Conservation (phyloP, 2,113 vertebrate species). For the Tragelaphus scriptus region DNA sequence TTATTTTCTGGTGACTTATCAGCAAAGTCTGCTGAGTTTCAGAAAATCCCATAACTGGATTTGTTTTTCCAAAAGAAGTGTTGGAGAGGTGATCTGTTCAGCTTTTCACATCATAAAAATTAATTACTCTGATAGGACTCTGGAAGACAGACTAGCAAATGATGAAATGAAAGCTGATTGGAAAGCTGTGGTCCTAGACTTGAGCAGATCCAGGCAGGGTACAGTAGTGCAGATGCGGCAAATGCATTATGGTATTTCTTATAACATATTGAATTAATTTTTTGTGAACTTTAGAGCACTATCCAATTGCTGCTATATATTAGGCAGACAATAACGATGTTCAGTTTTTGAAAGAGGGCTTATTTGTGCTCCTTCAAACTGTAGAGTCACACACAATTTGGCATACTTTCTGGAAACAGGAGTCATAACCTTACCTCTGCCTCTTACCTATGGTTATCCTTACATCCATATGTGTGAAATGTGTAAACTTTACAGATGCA, state of each 20-base stretch:
- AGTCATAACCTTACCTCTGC: background rate
- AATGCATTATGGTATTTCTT: background rate
- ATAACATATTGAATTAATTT: background rate
- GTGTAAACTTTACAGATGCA: background rate
- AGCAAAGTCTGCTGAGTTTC: background rate
- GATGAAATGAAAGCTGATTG: background rate
- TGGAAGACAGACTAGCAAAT: background rate
- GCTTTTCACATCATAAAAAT: background rate
- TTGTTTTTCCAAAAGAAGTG: background rate
- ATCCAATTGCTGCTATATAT: background rate
- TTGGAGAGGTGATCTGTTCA: background rate
- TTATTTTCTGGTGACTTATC: conserved; percentile 28
- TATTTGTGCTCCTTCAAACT: background rate
- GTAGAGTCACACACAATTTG: background rate
- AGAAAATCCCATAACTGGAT: conserved; percentile 12
- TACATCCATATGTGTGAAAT: background rate
- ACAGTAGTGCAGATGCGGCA: background rate
- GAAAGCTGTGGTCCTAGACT: background rate
- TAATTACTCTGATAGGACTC: background rate
- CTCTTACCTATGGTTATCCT: background rate
- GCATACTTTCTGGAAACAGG: background rate
- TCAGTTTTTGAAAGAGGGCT: background rate
- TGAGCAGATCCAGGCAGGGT: background rate
- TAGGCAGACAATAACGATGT: background rate
- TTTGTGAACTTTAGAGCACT: background rate